Base-by-base conservation (phyloP, 2,888 invertebrate genomes). In the Drosophila anomelani region DNA sequence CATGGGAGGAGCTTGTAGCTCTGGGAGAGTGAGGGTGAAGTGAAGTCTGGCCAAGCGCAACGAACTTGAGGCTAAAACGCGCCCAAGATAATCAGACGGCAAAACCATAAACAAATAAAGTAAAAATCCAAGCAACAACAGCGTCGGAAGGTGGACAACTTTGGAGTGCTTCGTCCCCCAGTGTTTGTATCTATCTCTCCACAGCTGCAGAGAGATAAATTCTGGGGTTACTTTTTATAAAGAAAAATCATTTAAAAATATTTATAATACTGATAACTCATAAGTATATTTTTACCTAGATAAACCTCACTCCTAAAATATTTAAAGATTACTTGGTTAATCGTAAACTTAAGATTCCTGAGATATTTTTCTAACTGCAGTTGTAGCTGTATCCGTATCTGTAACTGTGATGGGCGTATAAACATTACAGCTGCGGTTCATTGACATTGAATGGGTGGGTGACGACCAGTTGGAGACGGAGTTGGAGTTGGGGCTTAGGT, bases 91-190 rank as follows among this genome's bases (percentile, higher is more conserved):
- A 85, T 86, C 84, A 88, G 88, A 70, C 89, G 71, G 68, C 62
- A 77, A 84, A 84, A 77, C 89, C 84, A 84, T 85, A 85, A 85
- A 88, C 89, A 85, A 85, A 85, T 85, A 85, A 79, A 86, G 74
- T 88, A 77, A 76, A 77, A 80, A 88, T 74, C 74, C 80, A 51
- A 69, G 60, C 70, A 76, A 74, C 75, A 43, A 77, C 63, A 54
- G 26, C 60, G 61, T 62, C 67, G 61, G 49, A 73, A 69, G 64
- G 78, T 80, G 70, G 67, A 69, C 70, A 70, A 75, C 75, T 66
- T 51, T 75, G 73, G 70, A 68, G 69, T 54, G 67, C 67, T 39
- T 13, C 59, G 59, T 41, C n/a, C 60, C 60, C 60, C 41, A 12
- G 57, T 57, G 59, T 36, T 58, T 29, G 60, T 62, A 58, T 61